Evolutionary conservation across 2,797 vertebrate species (phyloP).

Genomic region (Muscicapa comitata): DNA sequence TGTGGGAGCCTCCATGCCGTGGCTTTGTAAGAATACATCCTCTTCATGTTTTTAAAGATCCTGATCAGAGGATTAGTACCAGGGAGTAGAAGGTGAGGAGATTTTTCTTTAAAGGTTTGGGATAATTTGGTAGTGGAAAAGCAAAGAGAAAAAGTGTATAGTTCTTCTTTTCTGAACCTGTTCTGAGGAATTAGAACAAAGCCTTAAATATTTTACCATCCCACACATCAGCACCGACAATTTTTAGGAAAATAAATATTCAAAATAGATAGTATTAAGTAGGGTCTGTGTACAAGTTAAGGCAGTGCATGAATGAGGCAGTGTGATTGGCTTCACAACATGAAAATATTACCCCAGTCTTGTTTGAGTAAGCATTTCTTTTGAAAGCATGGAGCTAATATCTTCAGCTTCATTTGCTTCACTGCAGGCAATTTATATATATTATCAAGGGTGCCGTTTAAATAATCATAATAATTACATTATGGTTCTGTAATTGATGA

Average conservation of each 20-base stretch:
- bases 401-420: conserved; percentile 5
- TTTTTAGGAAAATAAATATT: background rate
- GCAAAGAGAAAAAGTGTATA: background rate
- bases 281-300: rapidly evolving
- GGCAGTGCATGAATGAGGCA: background rate
- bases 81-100: background rate
- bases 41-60: background rate
- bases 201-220: background rate
- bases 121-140: background rate
- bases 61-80: background rate
- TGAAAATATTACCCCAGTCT: background rate
- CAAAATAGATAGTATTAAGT: background rate
- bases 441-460: conserved; percentile 38
- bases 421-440: conserved; percentile 15
- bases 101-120: background rate
- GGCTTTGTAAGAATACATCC: background rate
- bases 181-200: background rate
- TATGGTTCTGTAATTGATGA: conserved; percentile 26
- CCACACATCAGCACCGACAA: background rate
- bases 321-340: background rate
- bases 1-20: background rate
- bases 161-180: background rate
- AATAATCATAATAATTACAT: conserved; percentile 51
- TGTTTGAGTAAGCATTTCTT: background rate
- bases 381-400: background rate